Conservation (phyloP, 2,888 invertebrate genomes). For the Gasteruption jaculator region DNA sequence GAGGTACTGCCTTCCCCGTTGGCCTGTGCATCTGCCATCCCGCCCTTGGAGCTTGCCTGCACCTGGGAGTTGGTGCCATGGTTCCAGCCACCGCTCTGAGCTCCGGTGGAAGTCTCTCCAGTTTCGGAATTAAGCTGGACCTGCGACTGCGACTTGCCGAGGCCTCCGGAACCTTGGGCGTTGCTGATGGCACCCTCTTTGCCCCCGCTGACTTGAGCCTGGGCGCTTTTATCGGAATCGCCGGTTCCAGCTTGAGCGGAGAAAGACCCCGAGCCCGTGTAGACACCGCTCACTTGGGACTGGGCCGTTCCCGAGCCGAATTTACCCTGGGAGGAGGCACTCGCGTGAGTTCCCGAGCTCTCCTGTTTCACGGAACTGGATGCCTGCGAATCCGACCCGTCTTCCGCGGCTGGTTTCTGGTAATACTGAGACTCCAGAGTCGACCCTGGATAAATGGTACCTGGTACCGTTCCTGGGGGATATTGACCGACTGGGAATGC, state of each 20-base stretch:
- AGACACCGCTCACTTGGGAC: conserved; percentile 78
- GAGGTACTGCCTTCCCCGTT: conserved; percentile 80
- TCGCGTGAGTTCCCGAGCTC: conserved; percentile 67
- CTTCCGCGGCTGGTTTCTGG: conserved; percentile 38
- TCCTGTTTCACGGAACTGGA: conserved; percentile 60
- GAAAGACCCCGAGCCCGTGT: conserved; percentile 73
- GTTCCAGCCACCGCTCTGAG: conserved; percentile 70
- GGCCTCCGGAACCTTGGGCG: conserved; percentile 70
- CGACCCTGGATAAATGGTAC: conserved; percentile 11
- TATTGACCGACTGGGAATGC: conserved; percentile 13
- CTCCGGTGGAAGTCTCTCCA: conserved; percentile 71
- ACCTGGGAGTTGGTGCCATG: conserved; percentile 78
- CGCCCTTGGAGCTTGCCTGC: conserved; percentile 76
- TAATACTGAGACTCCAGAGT: conserved; percentile 12
- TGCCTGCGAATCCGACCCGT: conserved; percentile 72
- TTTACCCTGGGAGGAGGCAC: conserved; percentile 73
- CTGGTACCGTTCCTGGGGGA: conserved; percentile 7
- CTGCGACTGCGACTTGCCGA: conserved; percentile 73
- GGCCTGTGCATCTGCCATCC: conserved; percentile 82
- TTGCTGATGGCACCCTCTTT: conserved; percentile 71
- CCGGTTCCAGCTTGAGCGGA: conserved; percentile 79
- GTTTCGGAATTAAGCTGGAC: conserved; percentile 72
- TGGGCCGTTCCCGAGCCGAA: conserved; percentile 73
- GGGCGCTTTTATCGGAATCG: conserved; percentile 69
- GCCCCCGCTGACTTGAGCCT: conserved; percentile 66